Base-by-base conservation (phyloP, 2,113 vertebrate species). In the Xyliphius kryptos region DNA sequence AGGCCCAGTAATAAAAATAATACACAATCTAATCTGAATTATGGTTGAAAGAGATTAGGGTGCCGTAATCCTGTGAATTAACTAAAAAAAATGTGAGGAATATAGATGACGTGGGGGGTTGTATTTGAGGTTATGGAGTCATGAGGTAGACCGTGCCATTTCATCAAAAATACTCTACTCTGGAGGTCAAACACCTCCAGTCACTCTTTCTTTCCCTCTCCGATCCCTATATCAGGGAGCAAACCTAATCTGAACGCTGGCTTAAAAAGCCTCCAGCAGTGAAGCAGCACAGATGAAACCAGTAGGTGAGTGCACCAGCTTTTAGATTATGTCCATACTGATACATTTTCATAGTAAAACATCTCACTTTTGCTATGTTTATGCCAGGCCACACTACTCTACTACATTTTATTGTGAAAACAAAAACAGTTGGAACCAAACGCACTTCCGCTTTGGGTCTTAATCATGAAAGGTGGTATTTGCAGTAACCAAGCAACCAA, bases 21-120 rank as follows among this genome's bases (percentile, higher is more conserved):
- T 74, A 79, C 74, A 83, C 81, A 87, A 84, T 81, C 74, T 85
- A 84, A 87, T 87, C 83, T 81, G 83, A 88, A 85, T 87, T 87
- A 88, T 82, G 77, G 65, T 78, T 60, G 76, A 82, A 86, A 85
- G 81, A 81, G 86, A 89, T 89, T 88, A 87, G 70, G 69, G 72
- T 69, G 38, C 74, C 68, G 74, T 88, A 87, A 89, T 89, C 86
- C 82, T 57, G 63, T 76, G 84, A 80, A 84, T 85, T 81, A 86
- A 88, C 81, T 79, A 67, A 44, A 77, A 74, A 71, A 60, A 66
- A 68, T 68, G 74, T 63, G 70, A 66, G 40, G 17, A 75, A 76
- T 76, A 75, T 69, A 77, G 69, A 48, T 53, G 63, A 60, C 67
- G 64, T 57, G 47, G 65, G 48, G 63, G 40, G 54, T 46, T 53